These are phyloP conservation scores for Dyspetes luteomarginatus DNA, from an alignment of 2,888 invertebrate species.

Conservation along the genomic window DNA sequence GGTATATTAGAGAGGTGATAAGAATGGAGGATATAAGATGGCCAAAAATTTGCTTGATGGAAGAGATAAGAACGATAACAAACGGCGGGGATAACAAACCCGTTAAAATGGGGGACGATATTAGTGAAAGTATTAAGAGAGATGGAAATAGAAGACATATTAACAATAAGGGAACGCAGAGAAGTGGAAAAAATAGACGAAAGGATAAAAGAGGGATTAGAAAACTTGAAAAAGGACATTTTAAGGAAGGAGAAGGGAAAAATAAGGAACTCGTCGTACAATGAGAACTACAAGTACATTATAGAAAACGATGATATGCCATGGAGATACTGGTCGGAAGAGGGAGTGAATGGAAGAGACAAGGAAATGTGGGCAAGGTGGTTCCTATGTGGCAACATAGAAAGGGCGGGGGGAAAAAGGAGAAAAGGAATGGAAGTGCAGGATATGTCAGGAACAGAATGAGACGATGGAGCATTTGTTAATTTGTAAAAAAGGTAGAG, in stretches of 20 bases:
- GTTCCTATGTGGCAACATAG: too few species aligned
- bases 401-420: too few species aligned
- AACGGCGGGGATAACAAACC: too few species aligned
- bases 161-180: background rate
- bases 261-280: background rate
- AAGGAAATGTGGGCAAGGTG: background rate
- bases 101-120: background rate
- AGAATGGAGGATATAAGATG: background rate
- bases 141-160: background rate
- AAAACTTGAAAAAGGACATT: background rate
- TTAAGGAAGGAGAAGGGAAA: background rate
- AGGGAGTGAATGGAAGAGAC: background rate
- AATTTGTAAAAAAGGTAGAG: too few species aligned
- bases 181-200: background rate
- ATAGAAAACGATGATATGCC: background rate
- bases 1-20: background rate
- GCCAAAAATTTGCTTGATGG: background rate
- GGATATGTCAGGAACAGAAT: too few species aligned
- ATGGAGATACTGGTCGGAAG: conserved; percentile 9
- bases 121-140: background rate
- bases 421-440: too few species aligned
- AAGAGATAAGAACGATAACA: background rate
- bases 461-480: too few species aligned
- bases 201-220: conserved; percentile 1
- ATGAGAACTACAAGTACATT: background rate